Evolutionary conservation across 2,888 invertebrate species (phyloP), one percentile per base, ranked within the genome.

Genomic region (Aphidius colemani): DNA sequence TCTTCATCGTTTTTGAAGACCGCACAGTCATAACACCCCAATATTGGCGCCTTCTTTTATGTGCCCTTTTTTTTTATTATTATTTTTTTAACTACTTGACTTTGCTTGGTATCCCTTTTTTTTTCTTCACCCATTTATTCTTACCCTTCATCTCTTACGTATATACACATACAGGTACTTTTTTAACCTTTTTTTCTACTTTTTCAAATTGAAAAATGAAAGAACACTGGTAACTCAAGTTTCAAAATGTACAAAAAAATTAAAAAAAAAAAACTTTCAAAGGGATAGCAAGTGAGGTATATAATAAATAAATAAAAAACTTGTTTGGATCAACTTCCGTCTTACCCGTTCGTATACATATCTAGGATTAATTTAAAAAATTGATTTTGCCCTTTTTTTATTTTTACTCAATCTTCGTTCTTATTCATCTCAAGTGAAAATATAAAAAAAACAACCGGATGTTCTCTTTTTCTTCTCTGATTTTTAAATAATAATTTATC

Each of bases 41-140:
- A 59, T 63, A 67, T 67, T 67, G 67, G 64, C 59, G 65, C 67
- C 67, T 67, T 53, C 53, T 50, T 57, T 56, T 56, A 56, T 30
- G 56, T 45, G 30, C 44, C 8, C 6, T n/a, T 7, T 50, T 30
- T 30, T 30, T 30, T 30, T 30, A 5, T 30, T 30, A 30, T 30
- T 30, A 30, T 30, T 30, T 30, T 30, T 62, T 43, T 48, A 58
- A 53, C 30, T 56, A 41, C 57, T 41, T 57, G 50, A 43, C 50
- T 45, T 53, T 53, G 41, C 55, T 60, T 55, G 49, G 44, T 43
- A 30, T 13, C 43, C 60, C 56, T 45, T 40, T 50, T 45, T 51
- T 46, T 60, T 13, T 49, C 49, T 13, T 49, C 49, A 61, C 46
- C 40, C 40, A 13, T 48, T 11, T 30, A 49, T 48, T 9, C 53